Conservation (phyloP, 2,888 invertebrate species). For the Punctoribates punctum region DNA sequence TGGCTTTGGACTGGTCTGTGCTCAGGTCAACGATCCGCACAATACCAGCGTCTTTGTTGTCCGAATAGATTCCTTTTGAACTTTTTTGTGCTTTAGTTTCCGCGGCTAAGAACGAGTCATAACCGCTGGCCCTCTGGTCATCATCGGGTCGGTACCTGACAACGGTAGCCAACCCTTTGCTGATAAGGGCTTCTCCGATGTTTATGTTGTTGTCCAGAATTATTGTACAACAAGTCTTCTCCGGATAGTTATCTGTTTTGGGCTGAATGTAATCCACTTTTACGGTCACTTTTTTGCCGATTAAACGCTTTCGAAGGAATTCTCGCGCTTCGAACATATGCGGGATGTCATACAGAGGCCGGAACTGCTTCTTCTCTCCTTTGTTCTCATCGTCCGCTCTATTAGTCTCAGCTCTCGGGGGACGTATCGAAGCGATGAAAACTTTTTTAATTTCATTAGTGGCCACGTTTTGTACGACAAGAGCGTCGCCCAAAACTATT, state of each 20-base stretch:
- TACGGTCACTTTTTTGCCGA: slow-evolving; percentile 90
- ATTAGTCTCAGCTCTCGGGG: slow-evolving; percentile 46
- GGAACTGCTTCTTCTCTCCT: slow-evolving; percentile 56
- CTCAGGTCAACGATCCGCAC: slow-evolving; percentile 36
- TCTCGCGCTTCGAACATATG: slow-evolving; percentile 99
- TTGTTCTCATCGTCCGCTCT: slow-evolving; percentile 42
- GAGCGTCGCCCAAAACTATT: slow-evolving; percentile 87
- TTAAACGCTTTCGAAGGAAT: slow-evolving; percentile 87
- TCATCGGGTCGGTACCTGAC: slow-evolving; percentile 92
- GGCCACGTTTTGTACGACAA: slow-evolving; percentile 70
- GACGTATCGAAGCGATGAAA: slow-evolving; percentile 90
- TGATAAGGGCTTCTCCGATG: slow-evolving; percentile 86
- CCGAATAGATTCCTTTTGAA: slow-evolving; percentile 72
- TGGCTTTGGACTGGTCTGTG: slow-evolving; percentile 73
- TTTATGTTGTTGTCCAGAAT: slow-evolving; percentile 58
- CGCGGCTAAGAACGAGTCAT: slow-evolving; percentile 85
- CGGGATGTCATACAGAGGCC: slow-evolving; percentile 95
- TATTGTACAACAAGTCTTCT: slow-evolving; percentile 92
- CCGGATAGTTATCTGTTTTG: slow-evolving; percentile 85
- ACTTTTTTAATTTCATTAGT: slow-evolving; percentile 80
- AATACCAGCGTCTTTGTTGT: slow-evolving; percentile 66
- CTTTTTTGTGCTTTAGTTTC: slow-evolving; percentile 89
- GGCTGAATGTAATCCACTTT: slow-evolving; percentile 95
- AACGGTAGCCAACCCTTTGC: slow-evolving; percentile 86
- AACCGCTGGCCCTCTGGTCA: slow-evolving; percentile 87